These are phyloP conservation scores for Potamarius usumacintae DNA, from an alignment of 2,113 vertebrate species.

Conservation along the genomic window DNA sequence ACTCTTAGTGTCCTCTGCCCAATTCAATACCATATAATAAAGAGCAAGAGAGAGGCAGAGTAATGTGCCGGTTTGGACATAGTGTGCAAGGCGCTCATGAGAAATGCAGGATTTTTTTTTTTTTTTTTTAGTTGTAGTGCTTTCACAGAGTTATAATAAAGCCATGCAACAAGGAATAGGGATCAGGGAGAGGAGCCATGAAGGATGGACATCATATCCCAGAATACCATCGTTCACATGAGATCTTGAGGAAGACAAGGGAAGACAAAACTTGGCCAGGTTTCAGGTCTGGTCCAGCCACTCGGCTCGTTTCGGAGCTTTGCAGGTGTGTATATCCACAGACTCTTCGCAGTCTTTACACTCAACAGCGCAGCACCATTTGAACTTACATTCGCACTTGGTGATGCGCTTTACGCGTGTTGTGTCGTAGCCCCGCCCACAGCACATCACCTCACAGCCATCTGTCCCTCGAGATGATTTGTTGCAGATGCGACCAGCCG, in stretches of 20 bases:
- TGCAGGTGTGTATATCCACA: constrained; percentile 95
- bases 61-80: constrained; percentile 63
- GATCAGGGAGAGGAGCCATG: constrained; percentile 55
- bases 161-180: constrained; percentile 81
- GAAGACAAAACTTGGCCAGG: constrained; percentile 59
- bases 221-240: constrained; percentile 73
- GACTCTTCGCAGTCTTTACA: constrained; percentile 92
- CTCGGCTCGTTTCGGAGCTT: constrained; percentile 89
- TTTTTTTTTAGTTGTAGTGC: constrained; percentile 73
- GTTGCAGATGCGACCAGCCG: constrained; percentile 89
- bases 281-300: constrained; percentile 89
- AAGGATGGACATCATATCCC: constrained; percentile 77
- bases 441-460: constrained; percentile 98
- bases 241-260: constrained; percentile 64
- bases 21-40: constrained; percentile 47
- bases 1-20: constrained; percentile 53
- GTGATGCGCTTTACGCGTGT: constrained; percentile 88
- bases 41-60: constrained; percentile 37
- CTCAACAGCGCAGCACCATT: constrained; percentile 96
- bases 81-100: constrained; percentile 68
- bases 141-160: constrained; percentile 83
- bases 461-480: constrained; percentile 88
- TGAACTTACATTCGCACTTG: constrained; percentile 99
- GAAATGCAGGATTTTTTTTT: constrained; percentile 58
- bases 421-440: constrained; percentile 95